phyloP scores from a whole-genome alignment of 2,888 invertebrate genomes.

The Eilema depressum region DNA sequence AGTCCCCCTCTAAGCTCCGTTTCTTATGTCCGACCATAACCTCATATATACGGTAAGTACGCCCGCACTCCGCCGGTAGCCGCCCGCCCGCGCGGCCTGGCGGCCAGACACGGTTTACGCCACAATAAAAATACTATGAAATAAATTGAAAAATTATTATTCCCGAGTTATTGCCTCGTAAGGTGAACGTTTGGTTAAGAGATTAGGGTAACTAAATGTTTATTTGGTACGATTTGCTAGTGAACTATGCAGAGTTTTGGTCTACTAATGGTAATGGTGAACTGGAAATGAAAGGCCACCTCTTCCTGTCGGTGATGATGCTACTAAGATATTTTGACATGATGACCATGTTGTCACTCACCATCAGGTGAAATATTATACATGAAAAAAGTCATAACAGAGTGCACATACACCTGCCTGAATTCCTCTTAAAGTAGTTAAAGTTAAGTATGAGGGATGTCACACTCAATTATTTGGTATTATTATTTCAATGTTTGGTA shows the following conservation, averaged over 20 bases:
- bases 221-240: constrained; percentile 14
- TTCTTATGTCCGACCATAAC: constrained; percentile 23
- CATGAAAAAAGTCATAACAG: no score
- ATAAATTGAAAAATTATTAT: constrained; percentile 55
- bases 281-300: not conserved
- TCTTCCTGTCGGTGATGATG: not conserved
- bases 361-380: no score
- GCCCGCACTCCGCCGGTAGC: constrained; percentile 3
- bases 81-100: constrained; percentile 14
- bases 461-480: no score
- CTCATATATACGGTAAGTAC: constrained; percentile 21
- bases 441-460: no score
- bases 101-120: constrained; percentile 44
- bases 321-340: not conserved
- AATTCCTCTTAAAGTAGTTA: no score
- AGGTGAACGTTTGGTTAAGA: constrained; percentile 42
- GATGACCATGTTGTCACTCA: no score
- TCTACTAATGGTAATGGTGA: not conserved
- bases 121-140: constrained; percentile 52
- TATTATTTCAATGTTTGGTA: not conserved
- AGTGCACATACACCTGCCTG: no score
- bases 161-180: constrained; percentile 43
- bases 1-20: constrained; percentile 22
- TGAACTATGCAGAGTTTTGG: not conserved
- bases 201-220: constrained; percentile 32